phyloP scores from a whole-genome alignment of 2,888 invertebrate species.

The Aelia acuminata region DNA sequence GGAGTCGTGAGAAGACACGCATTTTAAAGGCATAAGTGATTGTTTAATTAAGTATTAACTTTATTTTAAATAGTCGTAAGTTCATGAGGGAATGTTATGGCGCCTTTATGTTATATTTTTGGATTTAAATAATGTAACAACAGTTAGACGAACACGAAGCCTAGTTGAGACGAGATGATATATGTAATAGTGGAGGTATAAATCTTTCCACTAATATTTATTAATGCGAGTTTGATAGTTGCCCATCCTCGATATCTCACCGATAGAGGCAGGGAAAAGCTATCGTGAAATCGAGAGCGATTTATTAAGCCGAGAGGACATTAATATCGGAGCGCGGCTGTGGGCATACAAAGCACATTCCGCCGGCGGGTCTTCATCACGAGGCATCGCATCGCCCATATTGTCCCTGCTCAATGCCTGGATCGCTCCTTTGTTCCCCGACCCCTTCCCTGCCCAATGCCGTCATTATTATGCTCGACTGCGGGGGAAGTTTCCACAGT shows the following conservation, averaged over 20 bases:
- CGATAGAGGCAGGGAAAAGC: not conserved
- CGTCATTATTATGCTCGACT: not conserved
- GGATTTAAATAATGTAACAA: too few species aligned
- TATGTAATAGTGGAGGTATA: not conserved
- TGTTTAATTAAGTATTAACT: too few species aligned
- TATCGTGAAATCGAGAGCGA: not conserved
- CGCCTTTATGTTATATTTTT: too few species aligned
- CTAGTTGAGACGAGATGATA: not conserved
- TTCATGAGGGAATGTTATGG: too few species aligned
- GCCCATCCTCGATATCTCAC: not conserved
- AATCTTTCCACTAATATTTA: not conserved
- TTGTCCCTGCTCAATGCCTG: not conserved
- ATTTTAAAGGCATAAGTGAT: too few species aligned
- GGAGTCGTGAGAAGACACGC: too few species aligned
- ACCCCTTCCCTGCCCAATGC: not conserved
- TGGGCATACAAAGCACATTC: slow-evolving; percentile 23
- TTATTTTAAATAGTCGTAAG: too few species aligned
- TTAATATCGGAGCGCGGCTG: not conserved
- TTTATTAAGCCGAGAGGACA: not conserved
- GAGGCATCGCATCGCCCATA: slow-evolving; percentile 4
- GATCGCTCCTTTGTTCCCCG: not conserved
- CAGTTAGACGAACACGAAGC: not conserved
- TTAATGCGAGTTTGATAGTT: not conserved
- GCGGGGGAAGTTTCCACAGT: not conserved
- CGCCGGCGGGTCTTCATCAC: not conserved